A percentile compares a stretch with the other conserved stretches of the same genome.
Evolutionary conservation across 2,113 vertebrate species (phyloP).

Genomic region (Atrichornis clamosus): DNA sequence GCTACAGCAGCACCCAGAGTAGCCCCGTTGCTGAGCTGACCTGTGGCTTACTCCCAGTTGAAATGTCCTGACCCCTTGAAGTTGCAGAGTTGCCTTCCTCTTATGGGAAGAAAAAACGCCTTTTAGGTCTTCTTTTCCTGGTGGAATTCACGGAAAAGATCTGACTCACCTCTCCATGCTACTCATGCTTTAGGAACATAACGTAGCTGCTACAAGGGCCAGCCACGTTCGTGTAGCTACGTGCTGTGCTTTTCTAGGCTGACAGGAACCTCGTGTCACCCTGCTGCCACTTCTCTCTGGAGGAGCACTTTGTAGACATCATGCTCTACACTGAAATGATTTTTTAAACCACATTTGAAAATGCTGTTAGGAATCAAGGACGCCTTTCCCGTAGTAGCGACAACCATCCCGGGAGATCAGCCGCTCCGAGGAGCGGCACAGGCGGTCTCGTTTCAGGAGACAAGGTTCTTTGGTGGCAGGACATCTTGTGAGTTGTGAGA

Average conservation of each 20-base stretch:
- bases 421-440: background rate
- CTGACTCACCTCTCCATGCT: accelerated
- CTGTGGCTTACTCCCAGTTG: background rate
- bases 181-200: accelerated
- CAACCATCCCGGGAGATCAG: background rate
- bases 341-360: background rate
- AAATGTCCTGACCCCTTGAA: background rate
- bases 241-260: background rate
- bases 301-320: background rate
- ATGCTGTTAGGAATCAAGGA: background rate
- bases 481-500: background rate
- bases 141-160: background rate
- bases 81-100: background rate
- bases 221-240: accelerated
- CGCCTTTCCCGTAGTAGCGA: background rate
- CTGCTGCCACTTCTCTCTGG: background rate
- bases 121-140: background rate
- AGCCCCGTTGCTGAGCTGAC: background rate
- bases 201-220: accelerated
- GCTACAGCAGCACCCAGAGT: background rate
- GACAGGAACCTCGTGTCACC: background rate
- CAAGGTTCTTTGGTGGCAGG: background rate
- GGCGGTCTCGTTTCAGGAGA: background rate
- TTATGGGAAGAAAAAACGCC: accelerated
- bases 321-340: background rate